These are phyloP conservation scores for Sesamia nonagrioides DNA, from an alignment of 1,140 invertebrate species.

Conservation along the genomic window DNA sequence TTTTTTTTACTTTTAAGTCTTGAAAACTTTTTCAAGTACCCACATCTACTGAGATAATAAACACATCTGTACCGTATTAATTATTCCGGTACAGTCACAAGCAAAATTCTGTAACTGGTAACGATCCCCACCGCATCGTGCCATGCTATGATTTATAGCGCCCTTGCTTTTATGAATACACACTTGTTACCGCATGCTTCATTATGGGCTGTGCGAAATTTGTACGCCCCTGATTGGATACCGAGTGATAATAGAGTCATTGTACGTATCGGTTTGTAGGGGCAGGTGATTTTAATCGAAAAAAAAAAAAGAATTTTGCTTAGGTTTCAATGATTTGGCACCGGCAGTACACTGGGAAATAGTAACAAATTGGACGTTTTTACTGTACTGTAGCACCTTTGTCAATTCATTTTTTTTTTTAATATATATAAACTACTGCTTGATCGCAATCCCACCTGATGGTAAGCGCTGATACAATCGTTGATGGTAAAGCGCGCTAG, in stretches of 20 bases:
- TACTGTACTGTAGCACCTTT: too few species aligned
- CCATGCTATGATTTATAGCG: slow-evolving; percentile 79
- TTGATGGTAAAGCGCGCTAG: too few species aligned
- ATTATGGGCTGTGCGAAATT: slow-evolving; percentile 78
- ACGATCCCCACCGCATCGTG: slow-evolving; percentile 55
- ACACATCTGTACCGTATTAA: slow-evolving; percentile 11
- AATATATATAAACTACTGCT: too few species aligned
- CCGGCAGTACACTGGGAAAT: too few species aligned
- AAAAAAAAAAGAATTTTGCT: too few species aligned
- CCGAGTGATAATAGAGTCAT: slow-evolving; percentile 74
- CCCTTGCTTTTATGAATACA: slow-evolving; percentile 83
- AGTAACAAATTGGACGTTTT: too few species aligned
- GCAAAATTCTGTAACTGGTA: slow-evolving; percentile 58
- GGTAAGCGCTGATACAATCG: too few species aligned
- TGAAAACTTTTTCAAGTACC: too few species aligned
- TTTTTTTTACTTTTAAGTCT: not conserved
- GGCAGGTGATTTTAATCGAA: slow-evolving; percentile 9
- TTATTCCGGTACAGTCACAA: slow-evolving; percentile 59
- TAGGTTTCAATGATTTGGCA: too few species aligned
- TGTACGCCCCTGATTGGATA: slow-evolving; percentile 81
- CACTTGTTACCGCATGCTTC: slow-evolving; percentile 81
- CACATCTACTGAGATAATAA: not conserved
- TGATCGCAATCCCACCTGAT: too few species aligned
- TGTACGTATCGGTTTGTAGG: slow-evolving; percentile 47
- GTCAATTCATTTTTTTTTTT: too few species aligned